Base-by-base conservation (phyloP, 2,797 vertebrate genomes). In the Sylvia borin region DNA sequence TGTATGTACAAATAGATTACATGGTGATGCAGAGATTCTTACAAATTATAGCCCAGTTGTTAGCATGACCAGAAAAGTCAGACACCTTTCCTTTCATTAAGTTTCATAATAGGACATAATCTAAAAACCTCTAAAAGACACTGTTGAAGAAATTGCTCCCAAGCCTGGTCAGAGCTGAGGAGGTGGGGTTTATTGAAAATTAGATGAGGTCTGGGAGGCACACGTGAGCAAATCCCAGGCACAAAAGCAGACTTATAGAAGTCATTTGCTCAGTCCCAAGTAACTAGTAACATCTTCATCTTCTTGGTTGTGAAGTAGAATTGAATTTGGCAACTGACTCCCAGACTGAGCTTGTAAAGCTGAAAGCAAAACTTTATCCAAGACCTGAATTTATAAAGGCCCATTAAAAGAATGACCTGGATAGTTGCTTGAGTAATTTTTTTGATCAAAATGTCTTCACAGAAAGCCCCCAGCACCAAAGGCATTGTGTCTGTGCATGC, bases 391-490 rank as follows among this genome's bases (percentile, higher is more conserved):
- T 81, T 88, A 70, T 27, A 80, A 79, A 57, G 20, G 21, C 7
- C 24, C 78, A 29, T 81, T 88, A 75, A 85, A 95, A 90, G 18
- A 81, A 42, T 57, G 50, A 34, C 22, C 64, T 91, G 24, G 19
- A 14, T 3, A 4, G 43, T 81, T 62, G 7, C 29, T 68, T 67
- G 32, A 79, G 40, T 42, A 17, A 32, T 57, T 81, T 91, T 91
- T 88, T 88, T 87, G 73, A 43, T 43, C 14, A 66, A 85, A 79
- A 54, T 51, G 0, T 58, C 81, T 92, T 70, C 48, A 58, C 38
- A 76, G 77, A 79, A 87, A 86, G 62, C 82, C 38, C 68, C 50
- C 13, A 54, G 77, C n/a, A 88, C n/a, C 22, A 60, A 91, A 89
- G 26, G 13, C 42, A 72, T 53, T 66, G 24, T 74, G 10, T 45